A percentile compares a stretch with the other conserved stretches of the same genome.
These are phyloP conservation scores for Paradoxurus hermaphroditus DNA, from an alignment of 2,113 vertebrate species.

Conservation along the genomic window DNA sequence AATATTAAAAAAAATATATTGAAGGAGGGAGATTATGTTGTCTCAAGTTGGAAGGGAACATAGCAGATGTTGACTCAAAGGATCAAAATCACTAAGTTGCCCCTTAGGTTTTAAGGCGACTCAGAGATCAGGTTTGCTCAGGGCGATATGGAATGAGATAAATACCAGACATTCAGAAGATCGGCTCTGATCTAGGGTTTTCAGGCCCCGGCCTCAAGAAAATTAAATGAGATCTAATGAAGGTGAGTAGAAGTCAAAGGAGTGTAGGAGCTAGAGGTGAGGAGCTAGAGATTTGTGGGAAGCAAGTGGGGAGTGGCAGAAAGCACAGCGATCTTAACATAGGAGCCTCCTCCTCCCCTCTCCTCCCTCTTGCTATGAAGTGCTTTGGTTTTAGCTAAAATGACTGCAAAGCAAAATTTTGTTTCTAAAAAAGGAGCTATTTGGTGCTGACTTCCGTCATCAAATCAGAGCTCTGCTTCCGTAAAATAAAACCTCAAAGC, in stretches of 20 bases:
- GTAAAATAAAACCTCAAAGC: conserved; percentile 31
- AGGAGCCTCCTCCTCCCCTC: no score
- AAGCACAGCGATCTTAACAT: not conserved
- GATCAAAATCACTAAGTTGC: not conserved
- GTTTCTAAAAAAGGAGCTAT: not conserved
- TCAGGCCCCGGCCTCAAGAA: conserved; percentile 18
- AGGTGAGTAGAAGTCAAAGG: not conserved
- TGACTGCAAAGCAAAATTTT: not conserved
- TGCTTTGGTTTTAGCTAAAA: conserved; percentile 9
- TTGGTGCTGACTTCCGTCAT: conserved; percentile 26
- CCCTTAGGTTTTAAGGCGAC: not conserved
- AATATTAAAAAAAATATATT: not conserved
- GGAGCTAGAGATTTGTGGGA: not conserved
- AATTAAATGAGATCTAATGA: conserved; percentile 44
- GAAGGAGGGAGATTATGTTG: not conserved
- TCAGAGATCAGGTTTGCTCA: conserved; percentile 22
- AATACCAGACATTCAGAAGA: not conserved
- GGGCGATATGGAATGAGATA: not conserved
- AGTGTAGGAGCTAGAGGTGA: not conserved
- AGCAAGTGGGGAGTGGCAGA: not conserved
- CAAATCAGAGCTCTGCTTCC: conserved; percentile 38
- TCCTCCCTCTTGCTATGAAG: not conserved
- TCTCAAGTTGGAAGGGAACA: conserved; percentile 8
- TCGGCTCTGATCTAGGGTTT: not conserved
- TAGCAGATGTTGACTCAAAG: not conserved